A percentile compares a stretch with the other conserved stretches of the same genome.
Conservation (phyloP, 2,113 vertebrate genomes). For the Epinephelus lanceolatus region DNA sequence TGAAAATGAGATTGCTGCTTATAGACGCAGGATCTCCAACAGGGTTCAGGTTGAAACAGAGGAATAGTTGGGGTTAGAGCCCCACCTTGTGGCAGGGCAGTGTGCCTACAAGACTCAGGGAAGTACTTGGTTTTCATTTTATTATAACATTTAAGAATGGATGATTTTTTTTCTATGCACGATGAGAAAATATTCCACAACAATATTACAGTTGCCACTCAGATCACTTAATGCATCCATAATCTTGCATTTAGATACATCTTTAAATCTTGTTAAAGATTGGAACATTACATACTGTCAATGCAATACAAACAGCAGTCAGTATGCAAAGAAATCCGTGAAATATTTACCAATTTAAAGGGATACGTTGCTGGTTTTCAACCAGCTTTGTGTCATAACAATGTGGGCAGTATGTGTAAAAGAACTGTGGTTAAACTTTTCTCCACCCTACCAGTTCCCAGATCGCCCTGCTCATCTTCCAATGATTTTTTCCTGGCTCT, state of each 20-base stretch:
- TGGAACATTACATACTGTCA: no score
- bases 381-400: no score
- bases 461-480: no score
- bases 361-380: no score
- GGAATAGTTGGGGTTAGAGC: conserved; percentile 17
- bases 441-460: no score
- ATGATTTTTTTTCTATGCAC: background rate
- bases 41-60: background rate
- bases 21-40: background rate
- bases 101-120: conserved; percentile 21
- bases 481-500: no score
- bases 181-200: background rate
- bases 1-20: conserved; percentile 31
- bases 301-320: background rate
- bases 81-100: conserved; percentile 56
- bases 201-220: background rate
- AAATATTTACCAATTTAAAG: background rate
- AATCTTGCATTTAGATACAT: no score
- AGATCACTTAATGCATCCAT: background rate
- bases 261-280: no score
- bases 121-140: background rate
- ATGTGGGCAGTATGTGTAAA: no score
- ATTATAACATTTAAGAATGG: background rate
- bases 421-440: no score
- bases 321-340: background rate